phyloP scores from a whole-genome alignment of 2,888 invertebrate species.

The Callosobruchus maculatus region DNA sequence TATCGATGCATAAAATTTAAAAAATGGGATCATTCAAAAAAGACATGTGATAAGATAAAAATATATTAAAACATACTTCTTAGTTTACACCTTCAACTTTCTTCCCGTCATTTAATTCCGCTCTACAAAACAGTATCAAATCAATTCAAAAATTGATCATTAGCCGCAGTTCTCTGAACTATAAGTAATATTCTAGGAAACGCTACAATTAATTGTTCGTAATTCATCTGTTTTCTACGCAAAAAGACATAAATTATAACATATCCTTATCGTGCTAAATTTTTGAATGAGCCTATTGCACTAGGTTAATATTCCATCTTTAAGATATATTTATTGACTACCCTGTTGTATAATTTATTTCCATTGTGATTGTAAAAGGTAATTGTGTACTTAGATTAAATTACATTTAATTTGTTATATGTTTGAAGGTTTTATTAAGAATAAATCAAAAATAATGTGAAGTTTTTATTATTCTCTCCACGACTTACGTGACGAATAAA shows the following conservation, averaged over 20 bases:
- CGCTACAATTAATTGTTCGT: too few relatives aligned
- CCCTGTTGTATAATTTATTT: background rate
- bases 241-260: too few relatives aligned
- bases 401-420: background rate
- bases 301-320: background rate
- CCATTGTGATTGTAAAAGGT: background rate
- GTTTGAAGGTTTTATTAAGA: background rate
- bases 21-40: background rate
- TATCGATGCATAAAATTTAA: background rate
- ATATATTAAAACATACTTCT: too few relatives aligned
- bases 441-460: background rate
- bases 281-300: background rate
- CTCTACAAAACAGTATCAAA: too few relatives aligned
- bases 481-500: too few relatives aligned
- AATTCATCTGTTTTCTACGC: too few relatives aligned
- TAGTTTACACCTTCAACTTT: too few relatives aligned
- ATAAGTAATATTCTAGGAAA: too few relatives aligned
- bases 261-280: background rate
- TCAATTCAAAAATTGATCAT: too few relatives aligned
- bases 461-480: background rate
- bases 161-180: too few relatives aligned
- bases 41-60: too few relatives aligned
- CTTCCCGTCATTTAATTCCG: too few relatives aligned
- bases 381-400: background rate
- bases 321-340: background rate